Evolutionary conservation across 2,113 vertebrate species (phyloP), one percentile per base, ranked within the genome.

Genomic region (Otolemur garnettii): DNA sequence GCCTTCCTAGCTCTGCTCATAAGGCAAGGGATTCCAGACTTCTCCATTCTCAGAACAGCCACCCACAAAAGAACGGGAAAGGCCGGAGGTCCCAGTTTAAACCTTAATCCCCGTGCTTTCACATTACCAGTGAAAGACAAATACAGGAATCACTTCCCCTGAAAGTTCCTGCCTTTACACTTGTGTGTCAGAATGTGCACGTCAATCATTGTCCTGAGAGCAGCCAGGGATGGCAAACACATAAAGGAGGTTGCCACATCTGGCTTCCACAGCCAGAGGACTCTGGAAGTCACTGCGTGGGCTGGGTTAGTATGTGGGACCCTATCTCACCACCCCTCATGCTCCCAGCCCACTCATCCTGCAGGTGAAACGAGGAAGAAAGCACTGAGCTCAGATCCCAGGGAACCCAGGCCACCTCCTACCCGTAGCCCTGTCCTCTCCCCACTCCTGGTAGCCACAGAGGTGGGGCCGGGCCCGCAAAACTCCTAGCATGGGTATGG

Each of bases 271-370:
- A 88, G 88, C 18, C 28, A 35, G 62, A 59, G 35, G 50, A 30
- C 38, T 59, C 57, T 26, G 45, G 5, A 80, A 10, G 22, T 53
- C 24, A 15, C 64, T 75, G 8, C 12, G 3, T n/a, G 24, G 22
- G 42, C 30, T 45, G 50, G 60, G 18, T 18, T 0, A 42, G 64
- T 4, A 1, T 1, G 26, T 3, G n/a, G 19, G 1, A 15, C 55
- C 30, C 53, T 69, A 19, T 24, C 21, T 5, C 19, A 45, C 13
- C 18, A 1, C 28, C 62, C 33, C 22, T 33, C 7, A 2, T 26
- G 30, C n/a, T 57, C 72, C 79, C 64, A 4, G 24, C 30, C n/a
- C 60, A 24, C 45, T 18, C 1, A 9, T 10, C 26, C 57, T 33
- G 17, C 80, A 17, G 21, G 14, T n/a, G 57, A 72, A 59, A 79